Percentiles rank a stretch among this genome's conserved stretches.
Conservation (phyloP, 2,113 vertebrate genomes). For the Hydrochoerus hydrochaeris region DNA sequence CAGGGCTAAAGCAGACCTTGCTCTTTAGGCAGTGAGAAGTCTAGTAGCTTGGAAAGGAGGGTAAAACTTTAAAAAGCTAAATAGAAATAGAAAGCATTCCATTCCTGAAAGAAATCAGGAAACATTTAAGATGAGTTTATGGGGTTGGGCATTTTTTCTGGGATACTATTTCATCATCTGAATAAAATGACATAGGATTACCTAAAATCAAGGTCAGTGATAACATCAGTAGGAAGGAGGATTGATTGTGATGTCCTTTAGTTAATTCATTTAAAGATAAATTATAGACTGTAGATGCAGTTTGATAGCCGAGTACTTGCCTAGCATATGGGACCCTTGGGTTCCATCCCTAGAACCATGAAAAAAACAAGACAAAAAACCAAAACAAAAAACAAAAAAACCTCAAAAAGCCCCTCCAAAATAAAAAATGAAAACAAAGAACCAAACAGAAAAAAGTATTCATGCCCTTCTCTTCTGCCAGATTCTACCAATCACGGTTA, state of each 20-base stretch:
- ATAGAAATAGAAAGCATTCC: neutral
- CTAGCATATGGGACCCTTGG: neutral
- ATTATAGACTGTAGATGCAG: neutral
- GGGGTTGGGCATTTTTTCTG: neutral
- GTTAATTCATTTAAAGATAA: slow-evolving; percentile 41
- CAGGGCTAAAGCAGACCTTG: neutral
- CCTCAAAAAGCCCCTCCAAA: neutral
- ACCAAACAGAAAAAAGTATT: neutral
- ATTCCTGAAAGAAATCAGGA: neutral
- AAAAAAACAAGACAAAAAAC: too few species aligned
- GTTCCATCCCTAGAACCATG: neutral
- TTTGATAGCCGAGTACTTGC: neutral
- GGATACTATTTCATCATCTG: neutral
- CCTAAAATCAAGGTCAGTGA: neutral
- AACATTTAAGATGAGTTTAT: neutral
- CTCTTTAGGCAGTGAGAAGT: neutral
- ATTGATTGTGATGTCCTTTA: neutral
- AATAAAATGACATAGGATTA: neutral
- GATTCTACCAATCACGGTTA: neutral
- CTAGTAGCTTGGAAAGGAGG: neutral
- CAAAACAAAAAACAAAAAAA: neutral
- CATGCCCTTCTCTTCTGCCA: too few species aligned
- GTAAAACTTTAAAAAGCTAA: neutral
- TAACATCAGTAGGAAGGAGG: neutral
- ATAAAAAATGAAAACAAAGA: neutral